phyloP scores from a whole-genome alignment of 2,797 vertebrate genomes.

The Pristis pectinata region DNA sequence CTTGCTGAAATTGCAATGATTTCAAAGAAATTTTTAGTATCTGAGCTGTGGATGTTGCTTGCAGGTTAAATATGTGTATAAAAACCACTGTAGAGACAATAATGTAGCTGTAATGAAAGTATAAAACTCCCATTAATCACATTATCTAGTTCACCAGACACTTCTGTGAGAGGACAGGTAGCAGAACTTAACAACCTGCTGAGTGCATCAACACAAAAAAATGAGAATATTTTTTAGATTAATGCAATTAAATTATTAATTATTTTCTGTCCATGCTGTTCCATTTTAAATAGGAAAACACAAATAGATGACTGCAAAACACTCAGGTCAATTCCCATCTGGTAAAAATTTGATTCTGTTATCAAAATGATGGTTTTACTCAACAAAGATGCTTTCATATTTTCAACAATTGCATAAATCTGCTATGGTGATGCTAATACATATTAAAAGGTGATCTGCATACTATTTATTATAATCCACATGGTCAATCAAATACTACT shows the following conservation, averaged over 20 bases:
- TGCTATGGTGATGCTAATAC: not conserved
- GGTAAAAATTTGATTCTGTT: not conserved
- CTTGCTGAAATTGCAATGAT: not conserved
- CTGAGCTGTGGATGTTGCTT: not conserved
- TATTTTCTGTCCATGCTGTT: not conserved
- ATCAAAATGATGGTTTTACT: not conserved
- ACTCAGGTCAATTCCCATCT: not conserved
- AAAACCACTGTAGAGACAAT: not conserved
- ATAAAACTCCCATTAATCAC: not conserved
- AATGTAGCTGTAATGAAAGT: not conserved
- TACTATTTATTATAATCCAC: not conserved
- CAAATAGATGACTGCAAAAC: not conserved
- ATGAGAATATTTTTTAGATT: not conserved
- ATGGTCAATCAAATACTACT: not conserved
- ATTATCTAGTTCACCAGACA: not conserved
- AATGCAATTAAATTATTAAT: not conserved
- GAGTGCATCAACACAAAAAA: conserved; percentile 13
- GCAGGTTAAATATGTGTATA: not conserved
- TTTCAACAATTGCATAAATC: not conserved
- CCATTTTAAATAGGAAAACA: not conserved
- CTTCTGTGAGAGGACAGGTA: not conserved
- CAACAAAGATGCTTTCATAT: not conserved
- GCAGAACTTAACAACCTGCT: not conserved
- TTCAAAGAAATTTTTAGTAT: not conserved
- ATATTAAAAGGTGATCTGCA: not conserved